Evolutionary conservation across 2,888 invertebrate genomes (phyloP), one percentile per base, ranked within the genome.

Genomic region (Ceramica pisi): DNA sequence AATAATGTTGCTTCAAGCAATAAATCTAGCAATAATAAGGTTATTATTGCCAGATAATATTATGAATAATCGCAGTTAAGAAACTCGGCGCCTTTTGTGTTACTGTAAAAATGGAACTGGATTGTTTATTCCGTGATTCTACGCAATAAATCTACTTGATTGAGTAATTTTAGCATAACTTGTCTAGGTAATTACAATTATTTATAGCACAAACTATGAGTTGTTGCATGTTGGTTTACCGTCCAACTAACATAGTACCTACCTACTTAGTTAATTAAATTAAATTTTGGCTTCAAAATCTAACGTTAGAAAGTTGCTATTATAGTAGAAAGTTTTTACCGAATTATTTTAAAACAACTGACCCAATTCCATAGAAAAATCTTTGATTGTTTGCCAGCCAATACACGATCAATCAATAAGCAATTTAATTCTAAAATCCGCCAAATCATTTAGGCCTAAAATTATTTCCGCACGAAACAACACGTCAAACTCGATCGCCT

Each of bases 361-460:
- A 31, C 35, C 26, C 4, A 59, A 56, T 48, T 26, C 21, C 2
- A 44, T 1, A 21, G 1, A n/a, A 6, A 21, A 21, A 60, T 14
- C 1, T 44, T 26, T 51, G 8, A 38, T 46, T 38, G 12, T 41
- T 51, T 35, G 44, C n/a, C 19, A 10, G 44, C n/a, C 19, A 8
- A 55, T 51, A 35, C 16, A 51, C 38, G 12, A 60, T 56, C 31
- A 21, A 67, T 57, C 23, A 44, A 16, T 23, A 48, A n/a, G 10
- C 26, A 41, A 67, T 10, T 10, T 50, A 16, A 9, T 53, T 38
- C 7, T 35, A 26, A 41, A 14, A 59, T 46, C 44, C 38, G 16
- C 53, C 16, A 53, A 8, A 35, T 26, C 41, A 68, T 78, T 66
- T 80, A 78, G 80, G 80, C 73, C 82, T 82, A 80, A 55, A 80